Evolutionary conservation across 2,888 invertebrate genomes (phyloP).

Genomic region (Tiliacea aurago): DNA sequence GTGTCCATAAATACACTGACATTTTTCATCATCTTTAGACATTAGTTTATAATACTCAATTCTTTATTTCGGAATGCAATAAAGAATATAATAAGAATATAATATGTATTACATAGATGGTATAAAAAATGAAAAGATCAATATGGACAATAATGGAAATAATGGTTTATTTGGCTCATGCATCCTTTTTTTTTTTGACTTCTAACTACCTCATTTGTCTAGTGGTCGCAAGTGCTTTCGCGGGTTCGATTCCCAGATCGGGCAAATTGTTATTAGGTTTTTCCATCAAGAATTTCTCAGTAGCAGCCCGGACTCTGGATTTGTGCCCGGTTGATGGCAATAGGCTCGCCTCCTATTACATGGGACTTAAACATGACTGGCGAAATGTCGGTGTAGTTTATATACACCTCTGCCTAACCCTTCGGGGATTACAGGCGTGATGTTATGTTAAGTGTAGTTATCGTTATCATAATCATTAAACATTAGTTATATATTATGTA

Average conservation of each 20-base stretch:
- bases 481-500: not conserved
- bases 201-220: not conserved
- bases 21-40: no score
- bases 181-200: not conserved
- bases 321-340: not conserved
- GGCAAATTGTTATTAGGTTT: not conserved
- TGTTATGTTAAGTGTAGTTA: no score
- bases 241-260: not conserved
- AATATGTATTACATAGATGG: no score
- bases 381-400: not conserved
- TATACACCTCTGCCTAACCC: not conserved
- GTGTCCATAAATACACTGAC: not conserved
- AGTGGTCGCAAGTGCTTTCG: not conserved
- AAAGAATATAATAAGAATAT: no score
- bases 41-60: not conserved
- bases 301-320: not conserved
- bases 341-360: not conserved
- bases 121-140: no score
- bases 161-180: not conserved
- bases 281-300: not conserved
- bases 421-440: no score
- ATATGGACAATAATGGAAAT: no score
- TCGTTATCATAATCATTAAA: no score
- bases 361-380: not conserved
- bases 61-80: no score